Evolutionary conservation across 2,888 invertebrate genomes (phyloP).

Genomic region (Pristionchus japonicus): DNA sequence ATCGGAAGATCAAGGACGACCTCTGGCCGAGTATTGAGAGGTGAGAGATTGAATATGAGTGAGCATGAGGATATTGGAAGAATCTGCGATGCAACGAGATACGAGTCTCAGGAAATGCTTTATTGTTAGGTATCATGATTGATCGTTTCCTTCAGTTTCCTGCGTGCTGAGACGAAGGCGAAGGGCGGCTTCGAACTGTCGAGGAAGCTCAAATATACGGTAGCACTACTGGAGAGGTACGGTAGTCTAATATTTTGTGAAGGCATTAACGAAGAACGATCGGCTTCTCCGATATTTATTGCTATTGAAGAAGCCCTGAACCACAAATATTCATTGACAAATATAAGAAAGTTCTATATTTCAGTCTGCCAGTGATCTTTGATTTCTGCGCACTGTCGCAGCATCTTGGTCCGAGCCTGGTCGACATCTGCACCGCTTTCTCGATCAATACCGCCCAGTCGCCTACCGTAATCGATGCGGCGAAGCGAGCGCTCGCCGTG

Average conservation of each 20-base stretch:
- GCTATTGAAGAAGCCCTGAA: too few relatives aligned
- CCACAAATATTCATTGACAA: too few relatives aligned
- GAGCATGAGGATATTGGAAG: background rate
- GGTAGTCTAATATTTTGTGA: background rate
- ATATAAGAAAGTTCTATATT: too few relatives aligned
- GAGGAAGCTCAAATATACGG: constrained; percentile 14
- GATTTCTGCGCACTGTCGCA: background rate
- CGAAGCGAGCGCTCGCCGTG: background rate
- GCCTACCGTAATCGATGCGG: constrained; percentile 19
- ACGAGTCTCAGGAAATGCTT: background rate
- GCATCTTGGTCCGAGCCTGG: background rate
- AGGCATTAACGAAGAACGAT: too few relatives aligned
- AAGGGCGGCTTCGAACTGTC: background rate
- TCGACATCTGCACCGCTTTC: constrained; percentile 13
- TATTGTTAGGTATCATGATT: background rate
- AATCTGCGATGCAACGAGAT: background rate
- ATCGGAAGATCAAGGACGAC: constrained; percentile 59
- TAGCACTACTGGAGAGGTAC: constrained; percentile 14
- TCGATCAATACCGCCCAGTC: background rate
- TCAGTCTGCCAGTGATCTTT: constrained; percentile 10
- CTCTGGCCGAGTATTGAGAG: constrained; percentile 55
- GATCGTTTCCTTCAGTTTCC: background rate
- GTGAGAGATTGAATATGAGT: background rate
- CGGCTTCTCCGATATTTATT: too few relatives aligned
- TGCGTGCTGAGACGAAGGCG: background rate